Evolutionary conservation across 2,888 invertebrate species (phyloP).

Genomic region (Metopia argyrocephala): DNA sequence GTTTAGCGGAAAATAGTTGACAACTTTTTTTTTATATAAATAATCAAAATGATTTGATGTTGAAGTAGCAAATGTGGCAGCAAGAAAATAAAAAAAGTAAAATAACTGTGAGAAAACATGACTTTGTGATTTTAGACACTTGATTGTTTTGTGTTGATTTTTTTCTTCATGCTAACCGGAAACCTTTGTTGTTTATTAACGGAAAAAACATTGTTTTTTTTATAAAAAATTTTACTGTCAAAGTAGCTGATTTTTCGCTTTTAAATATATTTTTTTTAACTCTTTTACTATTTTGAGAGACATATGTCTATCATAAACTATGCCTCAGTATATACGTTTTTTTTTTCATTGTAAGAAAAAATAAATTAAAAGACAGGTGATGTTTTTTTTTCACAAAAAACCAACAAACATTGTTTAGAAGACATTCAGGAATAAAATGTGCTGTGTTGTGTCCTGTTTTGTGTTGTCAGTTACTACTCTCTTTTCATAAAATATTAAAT

Average conservation of each 20-base stretch:
- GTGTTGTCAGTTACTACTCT: conserved; percentile 13
- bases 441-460: conserved; percentile 36
- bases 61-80: neutral
- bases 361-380: conserved; percentile 55
- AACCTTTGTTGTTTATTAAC: conserved; percentile 56
- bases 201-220: conserved; percentile 50
- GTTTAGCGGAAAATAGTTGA: conserved; percentile 74
- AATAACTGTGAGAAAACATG: conserved; percentile 73
- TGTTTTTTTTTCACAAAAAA: conserved; percentile 26
- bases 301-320: conserved; percentile 59
- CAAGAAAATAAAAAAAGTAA: conserved; percentile 24
- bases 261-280: conserved; percentile 36
- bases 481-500: conserved; percentile 31
- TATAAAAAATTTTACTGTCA: conserved; percentile 40
- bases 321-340: conserved; percentile 26
- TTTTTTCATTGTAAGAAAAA: neutral
- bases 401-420: neutral
- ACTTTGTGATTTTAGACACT: conserved; percentile 71
- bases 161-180: conserved; percentile 58
- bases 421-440: neutral
- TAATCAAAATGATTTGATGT: conserved; percentile 50
- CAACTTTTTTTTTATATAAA: conserved; percentile 61
- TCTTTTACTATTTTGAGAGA: conserved; percentile 49
- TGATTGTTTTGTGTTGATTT: conserved; percentile 25
- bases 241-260: conserved; percentile 59